These are phyloP conservation scores for Pterocles orientalis DNA, from an alignment of 2,113 vertebrate genomes.

Conservation along the genomic window DNA sequence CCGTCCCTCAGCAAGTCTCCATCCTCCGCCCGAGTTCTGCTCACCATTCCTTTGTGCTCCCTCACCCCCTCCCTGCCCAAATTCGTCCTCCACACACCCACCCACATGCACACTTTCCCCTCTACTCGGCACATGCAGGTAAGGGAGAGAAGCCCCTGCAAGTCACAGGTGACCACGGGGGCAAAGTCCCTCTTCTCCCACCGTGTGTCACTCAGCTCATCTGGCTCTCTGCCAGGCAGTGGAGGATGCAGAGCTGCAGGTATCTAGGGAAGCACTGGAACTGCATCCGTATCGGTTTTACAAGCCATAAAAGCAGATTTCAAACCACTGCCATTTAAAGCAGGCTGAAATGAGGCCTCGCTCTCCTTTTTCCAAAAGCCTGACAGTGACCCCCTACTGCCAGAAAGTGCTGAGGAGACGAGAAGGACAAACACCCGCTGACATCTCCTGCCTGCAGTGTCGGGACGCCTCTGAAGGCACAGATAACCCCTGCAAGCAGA, in stretches of 20 bases:
- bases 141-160: neutral
- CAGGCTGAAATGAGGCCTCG: too few species aligned
- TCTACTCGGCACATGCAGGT: rapidly evolving
- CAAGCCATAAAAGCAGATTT: neutral
- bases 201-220: neutral
- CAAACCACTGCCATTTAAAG: too few species aligned
- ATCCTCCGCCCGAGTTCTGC: neutral
- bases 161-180: neutral
- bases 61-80: neutral
- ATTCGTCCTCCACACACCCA: neutral
- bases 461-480: neutral
- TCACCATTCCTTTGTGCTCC: neutral
- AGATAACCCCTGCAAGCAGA: neutral
- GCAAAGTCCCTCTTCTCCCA: neutral
- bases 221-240: neutral
- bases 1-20: rapidly evolving
- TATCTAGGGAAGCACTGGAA: neutral
- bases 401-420: neutral
- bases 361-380: too few species aligned
- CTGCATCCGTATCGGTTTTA: rapidly evolving
- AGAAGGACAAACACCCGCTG: neutral
- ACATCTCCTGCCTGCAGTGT: neutral
- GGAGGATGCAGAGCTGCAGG: neutral
- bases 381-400: neutral
- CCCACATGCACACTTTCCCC: neutral